Conservation (phyloP, 2,113 vertebrate genomes). For the Cyprinodon tularosa region DNA sequence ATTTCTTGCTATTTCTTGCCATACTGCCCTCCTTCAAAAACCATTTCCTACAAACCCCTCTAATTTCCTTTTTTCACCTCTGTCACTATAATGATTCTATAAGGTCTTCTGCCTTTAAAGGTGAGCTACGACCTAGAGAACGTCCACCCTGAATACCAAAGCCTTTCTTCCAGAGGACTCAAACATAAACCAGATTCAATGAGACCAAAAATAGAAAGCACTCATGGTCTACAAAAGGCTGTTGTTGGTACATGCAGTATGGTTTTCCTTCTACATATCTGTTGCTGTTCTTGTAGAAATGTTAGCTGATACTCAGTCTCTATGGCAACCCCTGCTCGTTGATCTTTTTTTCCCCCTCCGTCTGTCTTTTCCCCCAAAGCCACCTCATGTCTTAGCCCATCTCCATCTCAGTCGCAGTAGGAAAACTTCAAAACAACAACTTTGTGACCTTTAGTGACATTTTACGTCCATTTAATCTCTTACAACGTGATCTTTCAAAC, state of each 20-base stretch:
- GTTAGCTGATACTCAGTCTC: slow-evolving; percentile 62
- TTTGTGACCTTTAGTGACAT: slow-evolving; percentile 8
- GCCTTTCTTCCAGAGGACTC: no score
- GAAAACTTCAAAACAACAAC: slow-evolving; percentile 8
- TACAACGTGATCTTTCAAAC: not conserved
- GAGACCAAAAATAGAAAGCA: not conserved
- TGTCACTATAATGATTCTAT: no score
- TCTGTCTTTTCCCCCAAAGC: slow-evolving; percentile 7
- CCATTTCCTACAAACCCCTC: not conserved
- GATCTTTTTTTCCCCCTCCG: not conserved
- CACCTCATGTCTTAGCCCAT: slow-evolving; percentile 1
- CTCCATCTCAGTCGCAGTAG: not conserved
- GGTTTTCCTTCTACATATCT: not conserved
- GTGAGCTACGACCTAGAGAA: no score
- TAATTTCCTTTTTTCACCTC: not conserved
- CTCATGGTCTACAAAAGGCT: not conserved
- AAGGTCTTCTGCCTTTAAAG: no score
- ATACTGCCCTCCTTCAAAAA: not conserved
- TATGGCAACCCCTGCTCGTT: slow-evolving; percentile 54
- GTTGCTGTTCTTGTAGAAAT: slow-evolving; percentile 62
- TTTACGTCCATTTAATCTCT: not conserved
- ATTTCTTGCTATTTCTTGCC: not conserved
- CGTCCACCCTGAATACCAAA: not conserved
- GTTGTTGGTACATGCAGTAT: not conserved
- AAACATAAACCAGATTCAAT: not conserved